Base-by-base conservation (phyloP, 1,140 invertebrate genomes). In the Drosophila teissieri region DNA sequence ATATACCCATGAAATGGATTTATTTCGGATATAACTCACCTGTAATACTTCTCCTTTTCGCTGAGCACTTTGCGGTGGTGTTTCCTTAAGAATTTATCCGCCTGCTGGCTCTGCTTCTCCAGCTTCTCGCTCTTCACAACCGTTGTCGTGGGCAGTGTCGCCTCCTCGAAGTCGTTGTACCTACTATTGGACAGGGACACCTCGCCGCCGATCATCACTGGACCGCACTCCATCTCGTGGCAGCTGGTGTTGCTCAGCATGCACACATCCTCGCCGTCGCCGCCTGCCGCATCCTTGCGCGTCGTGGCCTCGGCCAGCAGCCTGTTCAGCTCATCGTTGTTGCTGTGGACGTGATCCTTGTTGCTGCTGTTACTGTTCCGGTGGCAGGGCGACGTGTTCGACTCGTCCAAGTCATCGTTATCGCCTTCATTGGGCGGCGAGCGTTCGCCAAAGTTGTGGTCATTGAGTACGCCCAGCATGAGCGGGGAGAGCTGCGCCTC, bases 11-110 rank as follows among this genome's bases (percentile, higher is more conserved):
- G 10, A 19, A 3, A 40, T 14, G 4, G 12, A n/a, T 3, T 39
- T n/a, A 14, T 14, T 2, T 5, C 4, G 4, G 4, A 4, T 10
- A 27, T 15, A 1, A 10, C 49, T 36, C 19, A 76, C 54, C 65
- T 81, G 55, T 88, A 86, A 57, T 86, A 88, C 39, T 86, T 88
- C 0, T 86, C 75, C 40, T 54, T 80, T 36, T 77, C 84, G 34
- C 36, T 81, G 52, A 78, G 49, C 17, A 22, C 22, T 15, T 68
- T 81, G 22, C 58, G 65, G 7, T 55, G 56, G 6, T 45, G 55
- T 7, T 67, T 48, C 37, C 48, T 57, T 53, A 0, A 3, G 14
- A 3, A 11, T 8, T 17, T 49, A 17, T 27, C 4, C 22, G 4
- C 8, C 1, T 2, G 0, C 11, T 11, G 14, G 57, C 39, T 37